These are phyloP conservation scores for Nemopilema nomurai DNA, from an alignment of 30 jellyfish, hydroid and myxozoan genomes.

Conservation along the genomic window DNA sequence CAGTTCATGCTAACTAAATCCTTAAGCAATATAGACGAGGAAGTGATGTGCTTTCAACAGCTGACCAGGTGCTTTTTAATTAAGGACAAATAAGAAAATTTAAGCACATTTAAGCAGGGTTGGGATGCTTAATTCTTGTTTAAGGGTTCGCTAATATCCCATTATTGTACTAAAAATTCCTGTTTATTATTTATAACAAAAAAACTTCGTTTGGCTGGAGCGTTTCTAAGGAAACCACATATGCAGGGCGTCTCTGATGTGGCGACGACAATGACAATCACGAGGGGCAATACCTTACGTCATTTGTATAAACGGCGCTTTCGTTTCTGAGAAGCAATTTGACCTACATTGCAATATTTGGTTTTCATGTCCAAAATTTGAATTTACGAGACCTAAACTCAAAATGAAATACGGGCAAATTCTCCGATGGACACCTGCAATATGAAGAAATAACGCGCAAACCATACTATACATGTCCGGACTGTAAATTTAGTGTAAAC, in stretches of 20 bases:
- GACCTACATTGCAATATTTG: not conserved
- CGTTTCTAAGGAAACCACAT: not conserved
- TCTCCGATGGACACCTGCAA: not conserved
- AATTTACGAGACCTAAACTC: not conserved
- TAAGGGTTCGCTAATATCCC: not conserved
- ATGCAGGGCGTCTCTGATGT: not conserved
- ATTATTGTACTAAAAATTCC: not conserved
- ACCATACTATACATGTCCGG: not conserved
- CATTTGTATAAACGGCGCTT: not conserved
- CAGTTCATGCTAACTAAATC: too few relatives aligned
- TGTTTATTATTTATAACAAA: not conserved
- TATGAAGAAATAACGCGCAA: not conserved
- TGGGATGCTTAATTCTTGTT: too few relatives aligned
- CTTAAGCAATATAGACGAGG: too few relatives aligned
- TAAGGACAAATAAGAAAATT: too few relatives aligned
- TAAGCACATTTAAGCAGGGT: too few relatives aligned
- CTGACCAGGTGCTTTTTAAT: too few relatives aligned
- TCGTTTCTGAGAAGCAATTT: not conserved
- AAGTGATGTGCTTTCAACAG: too few relatives aligned
- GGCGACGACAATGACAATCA: not conserved
- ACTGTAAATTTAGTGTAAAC: too few relatives aligned
- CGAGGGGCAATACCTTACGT: not conserved
- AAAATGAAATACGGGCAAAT: not conserved
- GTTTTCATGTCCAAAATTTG: not conserved
- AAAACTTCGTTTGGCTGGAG: not conserved